phyloP scores from a whole-genome alignment of 2,113 vertebrate species.

The Hippoglossus stenolepis region DNA sequence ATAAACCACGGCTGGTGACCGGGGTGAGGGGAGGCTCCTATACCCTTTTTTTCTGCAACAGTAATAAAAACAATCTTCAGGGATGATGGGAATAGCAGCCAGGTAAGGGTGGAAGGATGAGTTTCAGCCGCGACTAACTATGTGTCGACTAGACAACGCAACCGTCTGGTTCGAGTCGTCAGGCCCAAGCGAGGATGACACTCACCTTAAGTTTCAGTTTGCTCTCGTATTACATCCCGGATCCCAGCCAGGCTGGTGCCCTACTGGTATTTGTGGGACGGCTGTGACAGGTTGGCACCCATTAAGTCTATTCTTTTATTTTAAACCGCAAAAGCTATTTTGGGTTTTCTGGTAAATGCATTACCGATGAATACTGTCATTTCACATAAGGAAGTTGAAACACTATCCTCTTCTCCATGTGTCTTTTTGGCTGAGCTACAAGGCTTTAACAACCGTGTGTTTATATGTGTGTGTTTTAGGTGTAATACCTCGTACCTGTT shows the following conservation, averaged over 20 bases:
- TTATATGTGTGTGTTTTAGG: conserved; percentile 31
- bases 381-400: conserved; percentile 49
- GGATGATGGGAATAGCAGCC: conserved; percentile 69
- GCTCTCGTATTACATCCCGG: conserved; percentile 24
- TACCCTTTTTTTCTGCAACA: conserved; percentile 17
- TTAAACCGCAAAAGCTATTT: conserved; percentile 27
- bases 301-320: conserved; percentile 41
- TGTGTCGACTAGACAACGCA: conserved; percentile 36
- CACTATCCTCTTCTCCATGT: conserved; percentile 25
- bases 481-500: not conserved
- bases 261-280: conserved; percentile 26
- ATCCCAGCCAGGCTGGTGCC: conserved; percentile 28
- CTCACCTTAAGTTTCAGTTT: conserved; percentile 12
- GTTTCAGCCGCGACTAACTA: conserved; percentile 47
- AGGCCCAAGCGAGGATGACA: not conserved
- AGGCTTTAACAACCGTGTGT: conserved; percentile 33
- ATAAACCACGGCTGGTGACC: conserved; percentile 44
- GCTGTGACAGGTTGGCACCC: conserved; percentile 46
- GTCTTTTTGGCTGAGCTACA: conserved; percentile 45
- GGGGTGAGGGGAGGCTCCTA: conserved; percentile 3
- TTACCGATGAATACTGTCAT: conserved; percentile 48
- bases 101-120: conserved; percentile 50
- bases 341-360: conserved; percentile 54
- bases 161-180: conserved; percentile 43
- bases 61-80: conserved; percentile 63